Percentiles rank a stretch among this genome's conserved stretches.
Conservation (phyloP, 2,113 vertebrate genomes). For the Mus musculus region DNA sequence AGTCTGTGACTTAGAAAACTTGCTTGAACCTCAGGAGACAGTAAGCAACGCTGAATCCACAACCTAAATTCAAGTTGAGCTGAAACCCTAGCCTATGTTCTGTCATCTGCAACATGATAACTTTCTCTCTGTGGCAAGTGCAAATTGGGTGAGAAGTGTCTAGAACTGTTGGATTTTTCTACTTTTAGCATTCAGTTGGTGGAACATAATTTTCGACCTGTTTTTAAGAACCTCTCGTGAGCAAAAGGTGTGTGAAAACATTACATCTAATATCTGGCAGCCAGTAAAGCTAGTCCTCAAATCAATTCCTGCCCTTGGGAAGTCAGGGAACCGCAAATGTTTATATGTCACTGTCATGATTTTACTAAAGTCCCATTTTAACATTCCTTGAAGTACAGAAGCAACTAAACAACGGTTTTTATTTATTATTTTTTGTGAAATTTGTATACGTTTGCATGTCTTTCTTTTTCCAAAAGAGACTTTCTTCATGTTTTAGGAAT, state of each 20-base stretch:
- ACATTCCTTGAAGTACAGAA: neutral
- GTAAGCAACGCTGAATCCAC: neutral
- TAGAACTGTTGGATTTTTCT: constrained; percentile 24
- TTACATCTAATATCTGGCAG: neutral
- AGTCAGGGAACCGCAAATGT: neutral
- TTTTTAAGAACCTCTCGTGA: neutral
- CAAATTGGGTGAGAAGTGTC: constrained; percentile 36
- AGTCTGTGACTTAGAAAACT: neutral
- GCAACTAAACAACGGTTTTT: neutral
- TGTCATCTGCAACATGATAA: neutral
- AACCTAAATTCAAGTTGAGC: neutral
- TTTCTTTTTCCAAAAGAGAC: neutral
- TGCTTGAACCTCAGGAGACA: neutral
- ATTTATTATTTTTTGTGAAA: neutral
- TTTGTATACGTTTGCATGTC: neutral
- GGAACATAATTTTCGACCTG: constrained; percentile 6
- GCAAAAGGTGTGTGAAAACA: neutral
- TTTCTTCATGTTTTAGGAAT: constrained; percentile 6
- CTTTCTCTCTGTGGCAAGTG: neutral
- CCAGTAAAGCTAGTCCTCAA: neutral
- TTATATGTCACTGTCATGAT: neutral
- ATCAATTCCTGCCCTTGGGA: constrained; percentile 35
- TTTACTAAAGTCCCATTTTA: constrained; percentile 9
- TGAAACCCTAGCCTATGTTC: neutral
- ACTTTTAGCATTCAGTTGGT: neutral